Evolutionary conservation across 2,888 invertebrate genomes (phyloP), one percentile per base, ranked within the genome.

Genomic region (Monoplex corrugatus): DNA sequence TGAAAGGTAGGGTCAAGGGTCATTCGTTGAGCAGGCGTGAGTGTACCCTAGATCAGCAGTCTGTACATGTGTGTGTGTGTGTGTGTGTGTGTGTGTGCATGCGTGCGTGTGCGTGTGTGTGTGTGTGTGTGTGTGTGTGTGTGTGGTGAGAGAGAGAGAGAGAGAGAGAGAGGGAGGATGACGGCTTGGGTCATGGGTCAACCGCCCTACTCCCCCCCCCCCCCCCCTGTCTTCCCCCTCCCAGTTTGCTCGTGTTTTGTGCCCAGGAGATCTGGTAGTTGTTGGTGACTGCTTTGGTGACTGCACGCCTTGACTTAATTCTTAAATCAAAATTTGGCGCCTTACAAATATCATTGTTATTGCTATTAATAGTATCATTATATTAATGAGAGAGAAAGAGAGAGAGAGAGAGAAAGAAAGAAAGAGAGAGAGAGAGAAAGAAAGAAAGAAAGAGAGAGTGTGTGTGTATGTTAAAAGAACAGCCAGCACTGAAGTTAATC

Each of bases 61-160:
- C 28, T 23, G 16, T 68, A n/a, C n/a, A n/a, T 68, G 68, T 68
- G 68, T 68, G 68, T 68, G 68, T 68, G 68, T 68, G 68, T 68
- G 28, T 19, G 68, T 68, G 68, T 68, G 28, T 19, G 68, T 68
- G 68, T 68, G 19, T 68, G 68, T 68, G n/a, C n/a, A 6, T 68
- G 68, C 28, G 68, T 28, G 68, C 28, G 68, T 68, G 10, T 28
- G 68, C 28, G 28, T 28, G 10, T 28, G 68, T 68, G 68, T 68
- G 68, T 68, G 10, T 68, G 68, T 28, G 68, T 68, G 68, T 19
- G 10, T 68, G 68, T 28, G 28, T 19, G 68, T 68, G 50, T 50
- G 50, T 50, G 50, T 50, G 50, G 57, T 19, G 57, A 57, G 57
- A 57, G 57, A 57, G 57, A 57, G 57, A 57, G 57, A 57, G 57